Evolutionary conservation across 2,113 vertebrate species (phyloP), one percentile per base, ranked within the genome.

Genomic region (Scartelaos histophorus): DNA sequence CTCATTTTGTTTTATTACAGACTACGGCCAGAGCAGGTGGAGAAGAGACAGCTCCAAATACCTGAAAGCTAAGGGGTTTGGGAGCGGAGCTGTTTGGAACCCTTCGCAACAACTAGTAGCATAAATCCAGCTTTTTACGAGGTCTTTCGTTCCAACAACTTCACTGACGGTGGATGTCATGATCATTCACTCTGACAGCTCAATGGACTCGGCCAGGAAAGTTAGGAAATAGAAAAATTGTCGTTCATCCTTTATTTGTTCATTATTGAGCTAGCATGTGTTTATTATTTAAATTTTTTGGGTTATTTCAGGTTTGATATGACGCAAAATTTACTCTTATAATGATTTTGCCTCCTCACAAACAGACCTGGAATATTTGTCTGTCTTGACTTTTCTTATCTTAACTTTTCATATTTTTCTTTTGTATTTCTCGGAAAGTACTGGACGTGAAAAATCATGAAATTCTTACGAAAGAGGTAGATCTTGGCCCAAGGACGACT

Each of bases 121-220:
- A 74, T 66, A 64, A 73, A 79, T 83, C 71, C 69, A 80, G 78
- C 74, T 62, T 71, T 76, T 79, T 74, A 76, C 11, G 47, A 82
- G 58, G 77, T 73, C 88, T 90, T 86, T 82, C 81, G 84, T 87
- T 87, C 70, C 61, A 67, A 69, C 57, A 67, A 82, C 83, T 85
- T 83, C 79, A 83, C 74, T 80, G 73, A 79, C 45, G 25, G 66
- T 69, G 76, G 73, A 83, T 82, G 84, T 84, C 71, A 71, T 77
- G 85, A 62, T 80, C 76, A 85, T 87, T 86, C 81, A 74, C 80
- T 75, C 77, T 80, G 85, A 87, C 83, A 78, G 82, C 6, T 11
- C 71, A 51, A 61, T 17, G 38, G 47, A 85, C 75, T 75, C 74
- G 73, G 79, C 78, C 79, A 87, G 79, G 79, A 82, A 83, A 85